A percentile compares a stretch with the other conserved stretches of the same genome.
phyloP scores from a whole-genome alignment of 1,140 invertebrate genomes.

The Holcopasites calliopsidis region DNA sequence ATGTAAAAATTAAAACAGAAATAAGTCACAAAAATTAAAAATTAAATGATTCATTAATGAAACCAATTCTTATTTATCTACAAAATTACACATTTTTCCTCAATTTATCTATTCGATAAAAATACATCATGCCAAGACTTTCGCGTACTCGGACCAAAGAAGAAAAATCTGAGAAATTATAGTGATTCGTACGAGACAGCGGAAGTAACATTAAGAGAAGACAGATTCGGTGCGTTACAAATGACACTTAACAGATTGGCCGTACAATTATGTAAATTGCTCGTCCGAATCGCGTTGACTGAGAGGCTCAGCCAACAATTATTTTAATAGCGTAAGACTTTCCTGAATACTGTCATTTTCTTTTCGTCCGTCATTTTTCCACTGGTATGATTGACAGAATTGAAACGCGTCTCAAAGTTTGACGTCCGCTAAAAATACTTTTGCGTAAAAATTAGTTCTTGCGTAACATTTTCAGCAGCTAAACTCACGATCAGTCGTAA shows the following conservation, averaged over 20 bases:
- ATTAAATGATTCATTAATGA: no score
- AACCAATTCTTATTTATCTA: neutral
- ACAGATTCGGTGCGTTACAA: slow-evolving; percentile 16
- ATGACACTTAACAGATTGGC: slow-evolving; percentile 32
- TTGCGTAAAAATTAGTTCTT: no score
- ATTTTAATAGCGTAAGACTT: slow-evolving; percentile 15
- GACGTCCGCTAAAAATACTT: no score
- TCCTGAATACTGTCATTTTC: neutral
- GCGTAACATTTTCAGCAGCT: no score
- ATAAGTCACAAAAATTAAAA: neutral
- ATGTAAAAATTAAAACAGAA: neutral
- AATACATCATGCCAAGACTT: neutral
- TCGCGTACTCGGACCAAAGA: neutral
- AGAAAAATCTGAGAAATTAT: neutral
- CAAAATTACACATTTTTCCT: neutral
- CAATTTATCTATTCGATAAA: neutral
- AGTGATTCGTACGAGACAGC: neutral
- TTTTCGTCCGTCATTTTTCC: neutral
- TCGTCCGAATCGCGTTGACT: neutral
- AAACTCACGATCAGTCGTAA: no score
- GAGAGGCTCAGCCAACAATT: slow-evolving; percentile 24
- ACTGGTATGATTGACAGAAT: neutral
- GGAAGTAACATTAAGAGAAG: neutral
- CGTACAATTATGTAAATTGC: slow-evolving; percentile 47
- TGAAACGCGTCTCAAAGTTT: no score